Percentiles rank a stretch among this genome's conserved stretches.
Conservation (phyloP, 2,888 invertebrate genomes). For the Nomada fucata region DNA sequence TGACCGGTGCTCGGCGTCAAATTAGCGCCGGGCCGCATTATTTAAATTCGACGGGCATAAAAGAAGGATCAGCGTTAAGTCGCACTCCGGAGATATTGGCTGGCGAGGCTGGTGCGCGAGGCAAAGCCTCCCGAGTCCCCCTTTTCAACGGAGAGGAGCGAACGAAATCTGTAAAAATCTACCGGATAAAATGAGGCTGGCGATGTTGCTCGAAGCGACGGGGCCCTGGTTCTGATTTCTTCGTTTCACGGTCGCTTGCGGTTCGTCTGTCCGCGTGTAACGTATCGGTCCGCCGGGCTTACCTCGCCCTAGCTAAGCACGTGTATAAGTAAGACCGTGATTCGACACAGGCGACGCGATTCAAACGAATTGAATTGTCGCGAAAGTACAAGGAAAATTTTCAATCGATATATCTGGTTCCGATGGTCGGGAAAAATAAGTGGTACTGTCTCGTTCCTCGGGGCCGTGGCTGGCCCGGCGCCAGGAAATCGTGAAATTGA, state of each 20-base stretch:
- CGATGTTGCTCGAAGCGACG: constrained; percentile 24
- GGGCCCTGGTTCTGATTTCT: background rate
- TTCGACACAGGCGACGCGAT: constrained; percentile 13
- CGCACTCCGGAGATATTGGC: constrained; percentile 79
- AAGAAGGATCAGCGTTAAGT: constrained; percentile 79
- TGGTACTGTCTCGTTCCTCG: constrained; percentile 40
- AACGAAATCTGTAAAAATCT: constrained; percentile 68
- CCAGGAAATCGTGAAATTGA: constrained; percentile 78
- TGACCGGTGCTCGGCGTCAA: constrained; percentile 70
- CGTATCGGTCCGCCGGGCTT: too few relatives aligned
- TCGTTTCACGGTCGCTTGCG: background rate
- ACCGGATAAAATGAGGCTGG: constrained; percentile 74
- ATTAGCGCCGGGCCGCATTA: constrained; percentile 78
- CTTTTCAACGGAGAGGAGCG: constrained; percentile 54
- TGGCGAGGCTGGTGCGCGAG: constrained; percentile 71
- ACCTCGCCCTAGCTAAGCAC: too few relatives aligned
- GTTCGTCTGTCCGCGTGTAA: too few relatives aligned
- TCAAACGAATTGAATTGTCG: constrained; percentile 17
- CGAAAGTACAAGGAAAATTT: constrained; percentile 26
- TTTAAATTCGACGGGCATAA: constrained; percentile 79
- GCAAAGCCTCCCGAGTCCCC: constrained; percentile 35
- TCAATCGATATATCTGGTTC: constrained; percentile 35
- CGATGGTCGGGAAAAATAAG: constrained; percentile 48
- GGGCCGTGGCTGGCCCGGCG: constrained; percentile 63
- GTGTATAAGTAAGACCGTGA: constrained; percentile 2